Conservation (phyloP, 2,888 invertebrate genomes). For the Sialis lutaria region DNA sequence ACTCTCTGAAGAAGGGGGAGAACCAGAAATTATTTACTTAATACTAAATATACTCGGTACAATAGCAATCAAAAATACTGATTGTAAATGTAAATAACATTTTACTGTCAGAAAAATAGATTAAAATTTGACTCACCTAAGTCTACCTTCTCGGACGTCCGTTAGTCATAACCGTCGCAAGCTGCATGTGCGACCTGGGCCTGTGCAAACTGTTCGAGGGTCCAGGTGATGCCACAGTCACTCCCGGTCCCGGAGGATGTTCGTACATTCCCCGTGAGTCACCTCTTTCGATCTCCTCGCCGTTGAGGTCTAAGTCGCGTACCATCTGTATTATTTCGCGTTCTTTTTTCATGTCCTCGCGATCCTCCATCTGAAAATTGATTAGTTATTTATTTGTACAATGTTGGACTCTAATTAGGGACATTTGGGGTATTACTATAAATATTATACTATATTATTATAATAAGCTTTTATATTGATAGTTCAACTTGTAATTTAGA, state of each 20-base stretch:
- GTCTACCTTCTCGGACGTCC: slow-evolving; percentile 21
- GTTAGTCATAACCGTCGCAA: slow-evolving; percentile 18
- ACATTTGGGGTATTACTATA: too few species aligned
- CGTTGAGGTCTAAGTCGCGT: slow-evolving; percentile 70
- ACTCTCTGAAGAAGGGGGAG: too few species aligned
- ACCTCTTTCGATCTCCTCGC: slow-evolving; percentile 53
- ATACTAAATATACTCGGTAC: too few species aligned
- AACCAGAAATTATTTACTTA: too few species aligned
- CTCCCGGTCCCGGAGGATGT: slow-evolving; percentile 18
- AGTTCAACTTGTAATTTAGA: too few species aligned
- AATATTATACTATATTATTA: not conserved
- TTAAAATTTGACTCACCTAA: too few species aligned
- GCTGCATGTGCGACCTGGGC: slow-evolving; percentile 3
- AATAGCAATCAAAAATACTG: too few species aligned
- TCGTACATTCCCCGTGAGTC: slow-evolving; percentile 44
- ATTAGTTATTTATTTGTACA: not conserved
- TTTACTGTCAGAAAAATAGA: too few species aligned
- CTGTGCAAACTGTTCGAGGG: not conserved
- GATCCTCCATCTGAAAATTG: slow-evolving; percentile 37
- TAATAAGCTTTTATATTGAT: not conserved
- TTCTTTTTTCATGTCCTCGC: slow-evolving; percentile 71
- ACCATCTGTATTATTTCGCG: slow-evolving; percentile 86
- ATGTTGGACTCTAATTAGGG: not conserved
- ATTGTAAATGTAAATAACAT: too few species aligned
- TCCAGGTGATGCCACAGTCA: not conserved